Percentiles rank a stretch among this genome's conserved stretches.
phyloP scores from a whole-genome alignment of 2,797 vertebrate genomes.

The Crenichthys baileyi region DNA sequence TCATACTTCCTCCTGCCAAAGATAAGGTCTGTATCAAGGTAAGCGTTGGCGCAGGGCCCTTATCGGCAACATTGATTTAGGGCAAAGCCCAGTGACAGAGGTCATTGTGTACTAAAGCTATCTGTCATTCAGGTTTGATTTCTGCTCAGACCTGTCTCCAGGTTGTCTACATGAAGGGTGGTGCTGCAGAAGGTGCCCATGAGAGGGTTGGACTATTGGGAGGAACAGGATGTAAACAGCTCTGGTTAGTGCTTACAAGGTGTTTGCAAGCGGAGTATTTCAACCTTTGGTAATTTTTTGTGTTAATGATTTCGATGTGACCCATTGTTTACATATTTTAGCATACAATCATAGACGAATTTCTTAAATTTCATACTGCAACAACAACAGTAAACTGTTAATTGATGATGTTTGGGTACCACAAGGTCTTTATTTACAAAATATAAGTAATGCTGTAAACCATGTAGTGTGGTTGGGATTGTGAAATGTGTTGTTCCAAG shows the following conservation, averaged over 20 bases:
- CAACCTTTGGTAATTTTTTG: background rate
- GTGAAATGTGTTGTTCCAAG: background rate
- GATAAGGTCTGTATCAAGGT: constrained; percentile 85
- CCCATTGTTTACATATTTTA: background rate
- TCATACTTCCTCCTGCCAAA: constrained; percentile 87
- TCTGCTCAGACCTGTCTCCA: constrained; percentile 80
- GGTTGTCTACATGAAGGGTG: constrained; percentile 71
- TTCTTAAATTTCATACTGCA: background rate
- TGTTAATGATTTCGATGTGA: background rate
- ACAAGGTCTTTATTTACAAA: too few relatives aligned
- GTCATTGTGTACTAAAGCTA: constrained; percentile 82
- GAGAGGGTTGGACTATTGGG: constrained; percentile 26
- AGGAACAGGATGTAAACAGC: constrained; percentile 22
- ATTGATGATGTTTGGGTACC: background rate
- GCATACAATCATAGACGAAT: background rate
- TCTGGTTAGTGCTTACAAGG: constrained; percentile 1
- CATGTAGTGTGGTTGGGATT: background rate
- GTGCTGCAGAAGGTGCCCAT: constrained; percentile 45
- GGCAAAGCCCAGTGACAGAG: constrained; percentile 80
- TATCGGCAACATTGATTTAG: constrained; percentile 84
- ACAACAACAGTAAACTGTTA: background rate
- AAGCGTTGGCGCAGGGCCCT: constrained; percentile 80
- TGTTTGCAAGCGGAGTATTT: background rate
- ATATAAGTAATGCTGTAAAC: background rate
- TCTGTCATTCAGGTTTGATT: constrained; percentile 82